These are phyloP conservation scores for Corydoras sp. DNA, from an alignment of 2,113 vertebrate species.

Conservation along the genomic window DNA sequence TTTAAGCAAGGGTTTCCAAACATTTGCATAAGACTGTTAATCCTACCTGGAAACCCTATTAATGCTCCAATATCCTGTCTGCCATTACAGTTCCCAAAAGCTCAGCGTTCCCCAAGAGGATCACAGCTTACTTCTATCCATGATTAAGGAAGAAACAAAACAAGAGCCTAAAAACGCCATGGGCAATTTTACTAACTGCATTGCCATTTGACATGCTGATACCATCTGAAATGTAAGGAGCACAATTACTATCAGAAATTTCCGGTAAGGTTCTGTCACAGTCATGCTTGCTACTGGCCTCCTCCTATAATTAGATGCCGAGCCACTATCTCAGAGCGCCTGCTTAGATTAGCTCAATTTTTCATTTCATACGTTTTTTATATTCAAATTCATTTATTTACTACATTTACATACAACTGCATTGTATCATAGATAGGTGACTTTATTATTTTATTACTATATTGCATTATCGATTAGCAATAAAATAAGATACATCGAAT, in stretches of 20 bases:
- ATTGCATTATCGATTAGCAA: too few relatives aligned
- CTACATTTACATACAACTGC: too few relatives aligned
- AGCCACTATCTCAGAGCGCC: background rate
- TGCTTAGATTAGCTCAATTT: background rate
- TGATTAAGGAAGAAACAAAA: background rate
- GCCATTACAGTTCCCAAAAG: slow-evolving; percentile 8
- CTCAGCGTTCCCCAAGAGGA: slow-evolving; percentile 13
- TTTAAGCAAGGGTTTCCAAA: too few relatives aligned
- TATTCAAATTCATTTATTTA: too few relatives aligned
- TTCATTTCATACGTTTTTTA: background rate
- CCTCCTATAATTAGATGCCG: slow-evolving; percentile 19
- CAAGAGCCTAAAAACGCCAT: background rate
- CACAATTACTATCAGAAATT: slow-evolving; percentile 14
- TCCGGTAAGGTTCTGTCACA: slow-evolving; percentile 9
- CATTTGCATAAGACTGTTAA: too few relatives aligned
- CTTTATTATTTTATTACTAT: too few relatives aligned
- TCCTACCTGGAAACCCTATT: slow-evolving; percentile 18
- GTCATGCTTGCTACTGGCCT: slow-evolving; percentile 21
- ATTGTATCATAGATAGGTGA: too few relatives aligned
- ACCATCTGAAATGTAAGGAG: slow-evolving; percentile 11
- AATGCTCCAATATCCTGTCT: slow-evolving; percentile 20
- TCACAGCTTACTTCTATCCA: slow-evolving; percentile 17
- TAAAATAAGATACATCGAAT: too few relatives aligned
- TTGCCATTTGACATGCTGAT: slow-evolving; percentile 23
- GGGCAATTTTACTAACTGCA: background rate